Conservation (phyloP, 23 tunicate species). For the Ciona savignyi region DNA sequence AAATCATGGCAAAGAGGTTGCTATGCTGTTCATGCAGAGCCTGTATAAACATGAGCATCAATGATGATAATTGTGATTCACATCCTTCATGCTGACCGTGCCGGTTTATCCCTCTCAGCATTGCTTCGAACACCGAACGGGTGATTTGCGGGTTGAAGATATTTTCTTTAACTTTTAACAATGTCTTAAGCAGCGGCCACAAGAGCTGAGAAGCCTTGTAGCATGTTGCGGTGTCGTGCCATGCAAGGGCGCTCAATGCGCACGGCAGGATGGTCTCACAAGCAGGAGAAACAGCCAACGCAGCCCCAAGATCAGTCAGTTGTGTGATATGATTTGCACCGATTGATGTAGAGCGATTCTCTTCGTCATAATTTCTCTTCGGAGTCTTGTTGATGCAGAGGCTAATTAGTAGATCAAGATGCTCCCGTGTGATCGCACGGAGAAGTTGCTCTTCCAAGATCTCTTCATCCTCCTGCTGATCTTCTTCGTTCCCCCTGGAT, state of each 20-base stretch:
- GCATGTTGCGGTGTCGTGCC: constrained; percentile 67
- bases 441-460: constrained; percentile 73
- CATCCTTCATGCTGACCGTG: constrained; percentile 81
- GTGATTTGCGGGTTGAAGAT: constrained; percentile 35
- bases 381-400: constrained; percentile 45
- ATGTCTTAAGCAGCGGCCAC: constrained; percentile 47
- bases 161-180: constrained; percentile 5
- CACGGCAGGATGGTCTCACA: constrained; percentile 29
- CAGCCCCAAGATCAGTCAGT: constrained; percentile 50
- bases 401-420: constrained; percentile 50
- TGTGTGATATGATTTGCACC: constrained; percentile 16
- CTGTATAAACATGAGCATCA: constrained; percentile 24
- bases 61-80: constrained; percentile 30
- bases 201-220: constrained; percentile 41
- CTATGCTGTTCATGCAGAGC: constrained; percentile 10
- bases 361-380: constrained; percentile 6
- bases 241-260: constrained; percentile 46
- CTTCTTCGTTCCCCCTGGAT: constrained; percentile 2
- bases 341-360: not conserved
- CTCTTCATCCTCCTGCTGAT: constrained; percentile 50
- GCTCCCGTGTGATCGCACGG: constrained; percentile 50
- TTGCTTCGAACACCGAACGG: constrained; percentile 30
- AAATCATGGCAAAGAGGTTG: constrained; percentile 8
- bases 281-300: constrained; percentile 15
- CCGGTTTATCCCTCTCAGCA: constrained; percentile 42